Percentiles rank a stretch among this genome's conserved stretches.
Evolutionary conservation across 2,888 invertebrate genomes (phyloP).

Genomic region (Apodemia mormo): DNA sequence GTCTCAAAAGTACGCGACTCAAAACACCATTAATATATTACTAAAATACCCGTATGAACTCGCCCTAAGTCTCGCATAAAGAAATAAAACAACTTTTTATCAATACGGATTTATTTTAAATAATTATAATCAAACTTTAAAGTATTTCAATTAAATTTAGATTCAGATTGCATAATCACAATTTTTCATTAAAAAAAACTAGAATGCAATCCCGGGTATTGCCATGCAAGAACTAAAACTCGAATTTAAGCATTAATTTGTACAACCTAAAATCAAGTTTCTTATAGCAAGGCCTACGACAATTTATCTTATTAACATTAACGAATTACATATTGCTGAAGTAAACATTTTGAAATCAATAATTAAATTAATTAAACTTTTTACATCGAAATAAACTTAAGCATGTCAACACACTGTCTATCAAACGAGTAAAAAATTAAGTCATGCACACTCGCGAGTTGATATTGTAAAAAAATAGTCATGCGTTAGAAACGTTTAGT

Average conservation of each 20-base stretch:
- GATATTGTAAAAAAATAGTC: conserved; percentile 64
- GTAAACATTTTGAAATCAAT: conserved; percentile 66
- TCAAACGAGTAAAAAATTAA: conserved; percentile 43
- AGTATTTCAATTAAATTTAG: conserved; percentile 45
- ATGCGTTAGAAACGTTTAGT: conserved; percentile 78
- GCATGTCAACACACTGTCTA: conserved; percentile 59
- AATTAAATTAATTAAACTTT: conserved; percentile 42
- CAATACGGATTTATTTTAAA: conserved; percentile 56
- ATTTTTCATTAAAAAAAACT: conserved; percentile 74
- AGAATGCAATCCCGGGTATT: conserved; percentile 76
- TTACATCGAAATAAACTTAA: conserved; percentile 43
- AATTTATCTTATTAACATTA: conserved; percentile 47
- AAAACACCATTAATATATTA: too few species aligned
- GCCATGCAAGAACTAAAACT: conserved; percentile 77
- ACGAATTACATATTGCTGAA: conserved; percentile 64
- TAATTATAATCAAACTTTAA: conserved; percentile 54
- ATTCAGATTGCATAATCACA: conserved; percentile 76
- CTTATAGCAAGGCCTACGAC: conserved; percentile 67
- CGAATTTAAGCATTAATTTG: conserved; percentile 61
- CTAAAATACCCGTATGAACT: too few species aligned
- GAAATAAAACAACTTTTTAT: conserved; percentile 47
- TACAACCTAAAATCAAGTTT: conserved; percentile 75
- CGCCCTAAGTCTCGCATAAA: too few species aligned
- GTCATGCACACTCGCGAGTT: conserved; percentile 80
- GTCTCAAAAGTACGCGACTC: too few species aligned